These are phyloP conservation scores for Oriolus oriolus DNA, from an alignment of 2,113 vertebrate genomes.

Conservation along the genomic window DNA sequence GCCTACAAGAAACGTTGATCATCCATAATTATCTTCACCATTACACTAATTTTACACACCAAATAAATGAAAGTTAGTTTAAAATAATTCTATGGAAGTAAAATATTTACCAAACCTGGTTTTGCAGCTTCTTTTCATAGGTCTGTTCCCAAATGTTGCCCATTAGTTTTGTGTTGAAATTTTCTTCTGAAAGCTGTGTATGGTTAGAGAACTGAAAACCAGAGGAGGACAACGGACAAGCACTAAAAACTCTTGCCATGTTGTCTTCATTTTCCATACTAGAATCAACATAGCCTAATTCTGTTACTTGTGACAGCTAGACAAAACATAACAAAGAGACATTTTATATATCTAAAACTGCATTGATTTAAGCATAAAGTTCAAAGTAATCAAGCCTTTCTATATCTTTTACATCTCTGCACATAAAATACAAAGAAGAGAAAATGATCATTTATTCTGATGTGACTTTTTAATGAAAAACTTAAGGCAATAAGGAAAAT, in stretches of 20 bases:
- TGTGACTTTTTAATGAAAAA: not conserved
- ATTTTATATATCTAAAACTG: not conserved
- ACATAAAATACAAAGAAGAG: not conserved
- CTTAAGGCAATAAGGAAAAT: not conserved
- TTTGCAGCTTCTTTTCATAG: slow-evolving; percentile 2
- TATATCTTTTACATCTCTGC: not conserved
- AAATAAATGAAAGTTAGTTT: not conserved
- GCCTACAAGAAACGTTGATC: not conserved
- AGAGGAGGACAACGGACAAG: slow-evolving; percentile 34
- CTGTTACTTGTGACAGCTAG: slow-evolving; percentile 73
- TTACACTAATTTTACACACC: not conserved
- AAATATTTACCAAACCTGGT: slow-evolving; percentile 30
- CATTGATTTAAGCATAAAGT: not conserved
- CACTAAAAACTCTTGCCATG: slow-evolving; percentile 6
- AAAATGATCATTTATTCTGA: not conserved
- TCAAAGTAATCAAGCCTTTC: not conserved
- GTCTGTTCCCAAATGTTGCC: not conserved
- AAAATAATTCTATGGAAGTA: not conserved
- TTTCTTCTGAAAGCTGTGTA: slow-evolving; percentile 11
- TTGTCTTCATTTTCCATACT: slow-evolving; percentile 60
- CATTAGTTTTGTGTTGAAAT: not conserved
- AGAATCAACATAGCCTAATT: slow-evolving; percentile 64
- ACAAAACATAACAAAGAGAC: not conserved
- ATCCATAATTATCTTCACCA: not conserved
- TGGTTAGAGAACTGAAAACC: slow-evolving; percentile 27